A percentile compares a stretch with the other conserved stretches of the same genome.
phyloP scores from a whole-genome alignment of 2,113 vertebrate species.

The Scortum barcoo region DNA sequence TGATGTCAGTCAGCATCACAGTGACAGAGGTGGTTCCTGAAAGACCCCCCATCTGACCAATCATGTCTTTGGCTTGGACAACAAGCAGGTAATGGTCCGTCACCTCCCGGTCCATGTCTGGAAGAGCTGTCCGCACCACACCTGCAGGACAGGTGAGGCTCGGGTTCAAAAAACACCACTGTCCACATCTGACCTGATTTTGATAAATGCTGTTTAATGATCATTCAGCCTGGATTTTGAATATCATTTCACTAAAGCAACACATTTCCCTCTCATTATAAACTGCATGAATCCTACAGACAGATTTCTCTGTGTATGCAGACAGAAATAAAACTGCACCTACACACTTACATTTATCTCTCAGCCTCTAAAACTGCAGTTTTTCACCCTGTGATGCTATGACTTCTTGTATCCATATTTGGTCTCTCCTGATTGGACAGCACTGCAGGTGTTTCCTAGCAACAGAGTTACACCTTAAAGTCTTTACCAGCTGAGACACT shows the following conservation, averaged over 20 bases:
- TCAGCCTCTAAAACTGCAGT: no score
- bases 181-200: no score
- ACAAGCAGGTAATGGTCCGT: slow-evolving; percentile 91
- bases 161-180: not conserved
- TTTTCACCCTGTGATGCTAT: no score
- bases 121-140: slow-evolving; percentile 90
- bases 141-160: slow-evolving; percentile 38
- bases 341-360: not conserved
- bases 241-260: not conserved
- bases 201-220: not conserved
- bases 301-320: no score
- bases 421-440: no score
- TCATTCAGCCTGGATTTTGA: not conserved
- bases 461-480: no score
- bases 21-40: slow-evolving; percentile 93
- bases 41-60: slow-evolving; percentile 92
- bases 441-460: no score
- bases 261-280: not conserved
- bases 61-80: slow-evolving; percentile 95
- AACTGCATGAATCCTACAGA: no score
- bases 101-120: slow-evolving; percentile 92
- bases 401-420: no score
- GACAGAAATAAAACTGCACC: no score
- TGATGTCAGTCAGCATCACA: slow-evolving; percentile 84
- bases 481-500: no score